A percentile compares a stretch with the other conserved stretches of the same genome.
phyloP scores from a whole-genome alignment of 2,888 invertebrate species.

The Mycalesis mineus region DNA sequence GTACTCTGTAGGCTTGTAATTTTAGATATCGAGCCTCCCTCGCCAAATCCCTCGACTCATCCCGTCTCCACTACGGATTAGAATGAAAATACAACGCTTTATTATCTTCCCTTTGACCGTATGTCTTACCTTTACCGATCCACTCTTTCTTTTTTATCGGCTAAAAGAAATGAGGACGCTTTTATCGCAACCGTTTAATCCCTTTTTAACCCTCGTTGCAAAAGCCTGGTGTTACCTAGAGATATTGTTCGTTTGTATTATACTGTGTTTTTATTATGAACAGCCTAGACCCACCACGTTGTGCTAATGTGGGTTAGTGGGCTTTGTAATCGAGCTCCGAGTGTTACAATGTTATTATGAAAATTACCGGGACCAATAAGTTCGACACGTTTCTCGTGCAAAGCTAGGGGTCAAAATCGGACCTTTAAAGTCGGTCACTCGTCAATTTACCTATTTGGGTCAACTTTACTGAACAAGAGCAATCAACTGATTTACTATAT shows the following conservation, averaged over 20 bases:
- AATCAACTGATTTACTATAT: too few relatives aligned
- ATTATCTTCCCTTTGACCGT: slow-evolving; percentile 73
- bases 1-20: slow-evolving; percentile 72
- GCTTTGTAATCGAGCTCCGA: too few relatives aligned
- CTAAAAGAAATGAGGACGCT: slow-evolving; percentile 41
- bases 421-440: too few relatives aligned
- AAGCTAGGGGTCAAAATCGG: too few relatives aligned
- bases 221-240: neutral
- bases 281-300: too few relatives aligned
- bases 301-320: too few relatives aligned
- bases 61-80: slow-evolving; percentile 62
- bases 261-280: neutral
- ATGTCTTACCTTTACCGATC: slow-evolving; percentile 61
- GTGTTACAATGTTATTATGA: too few relatives aligned
- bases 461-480: too few relatives aligned
- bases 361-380: too few relatives aligned
- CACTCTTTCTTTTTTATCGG: slow-evolving; percentile 44
- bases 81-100: slow-evolving; percentile 73
- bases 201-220: neutral
- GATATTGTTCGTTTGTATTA: neutral
- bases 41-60: slow-evolving; percentile 52
- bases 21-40: slow-evolving; percentile 70
- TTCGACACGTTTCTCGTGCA: too few relatives aligned
- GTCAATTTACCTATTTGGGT: neutral
- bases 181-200: slow-evolving; percentile 37